A percentile compares a stretch with the other conserved stretches of the same genome.
Evolutionary conservation across 2,113 vertebrate species (phyloP).

Genomic region (human): DNA sequence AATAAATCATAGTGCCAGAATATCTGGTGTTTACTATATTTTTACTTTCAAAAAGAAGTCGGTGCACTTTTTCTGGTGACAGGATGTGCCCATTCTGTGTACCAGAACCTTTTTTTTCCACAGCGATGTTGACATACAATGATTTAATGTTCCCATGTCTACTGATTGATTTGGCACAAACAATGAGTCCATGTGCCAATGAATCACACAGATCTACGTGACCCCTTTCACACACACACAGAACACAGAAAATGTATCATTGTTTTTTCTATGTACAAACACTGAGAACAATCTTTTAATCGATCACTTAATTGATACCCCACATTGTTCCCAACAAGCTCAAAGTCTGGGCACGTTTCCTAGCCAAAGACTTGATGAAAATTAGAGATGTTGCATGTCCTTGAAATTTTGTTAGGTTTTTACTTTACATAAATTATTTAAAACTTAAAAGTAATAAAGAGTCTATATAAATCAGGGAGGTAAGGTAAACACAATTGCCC

Average conservation of each 20-base stretch:
- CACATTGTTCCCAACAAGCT: background rate
- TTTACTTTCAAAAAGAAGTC: background rate
- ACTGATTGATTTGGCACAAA: constrained; percentile 55
- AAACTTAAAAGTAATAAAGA: constrained; percentile 19
- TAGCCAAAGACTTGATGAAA: background rate
- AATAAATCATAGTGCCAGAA: background rate
- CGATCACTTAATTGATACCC: background rate
- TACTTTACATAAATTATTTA: background rate
- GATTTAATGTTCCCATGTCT: constrained; percentile 52
- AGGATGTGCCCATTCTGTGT: background rate
- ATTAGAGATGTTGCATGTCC: background rate
- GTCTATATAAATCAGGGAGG: constrained; percentile 19
- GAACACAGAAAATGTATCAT: background rate
- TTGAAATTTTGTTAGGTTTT: background rate
- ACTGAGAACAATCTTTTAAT: background rate
- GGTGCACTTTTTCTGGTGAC: constrained; percentile 8
- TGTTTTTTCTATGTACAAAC: background rate
- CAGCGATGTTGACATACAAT: constrained; percentile 31
- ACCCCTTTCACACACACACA: background rate
- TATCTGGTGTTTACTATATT: constrained; percentile 6
- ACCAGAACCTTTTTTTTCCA: background rate
- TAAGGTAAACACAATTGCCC: background rate
- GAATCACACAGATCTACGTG: background rate
- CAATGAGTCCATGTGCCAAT: background rate
- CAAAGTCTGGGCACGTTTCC: background rate